Evolutionary conservation across 1,140 invertebrate species (phyloP), one percentile per base, ranked within the genome.

Genomic region (Drosophila sechellia): DNA sequence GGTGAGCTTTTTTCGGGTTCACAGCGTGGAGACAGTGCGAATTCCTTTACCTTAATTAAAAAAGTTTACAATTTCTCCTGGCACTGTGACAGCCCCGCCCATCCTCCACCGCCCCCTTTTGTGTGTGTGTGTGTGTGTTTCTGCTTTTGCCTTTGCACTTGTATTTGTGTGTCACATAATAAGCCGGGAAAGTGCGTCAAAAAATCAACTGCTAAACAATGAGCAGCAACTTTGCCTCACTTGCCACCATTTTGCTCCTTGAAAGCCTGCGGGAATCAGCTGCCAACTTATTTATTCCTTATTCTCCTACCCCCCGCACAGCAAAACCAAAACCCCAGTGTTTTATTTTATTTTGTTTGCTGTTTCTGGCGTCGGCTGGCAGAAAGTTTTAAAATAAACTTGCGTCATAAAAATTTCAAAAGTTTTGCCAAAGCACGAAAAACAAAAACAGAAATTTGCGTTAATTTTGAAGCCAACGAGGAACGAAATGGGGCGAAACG

Each of bases 41-140:
- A 86, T 86, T 86, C 66, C 81, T 64, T 84, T 79, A 86, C 81
- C 81, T 86, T 86, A 86, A 86, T 86, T 86, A 86, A 86, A 86
- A 86, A 86, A 86, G 83, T 86, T 86, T 87, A 78, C 74, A 81
- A 66, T 78, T 75, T 77, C 69, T 74, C 50, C 54, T 45, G 61
- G 61, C 74, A 69, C 50, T 72, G 79, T 81, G 79, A 74, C 79
- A 81, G 65, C 56, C 55, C 48, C 48, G 59, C 59, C 63, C 40
- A 55, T 39, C n/a, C n/a, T 34, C 11, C 20, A 8, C 12, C 27
- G 20, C 20, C 20, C 20, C 20, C 20, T 22, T 22, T 22, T 22
- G 1, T n/a, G 4, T 12, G 0, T 27, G 34, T 46, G 25, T 27
- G 22, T 42, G 8, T 68, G 20, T 42, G 27, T 61, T 22, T 39